These are phyloP conservation scores for Cistogaster globosa DNA, from an alignment of 2,888 invertebrate genomes.

Conservation along the genomic window DNA sequence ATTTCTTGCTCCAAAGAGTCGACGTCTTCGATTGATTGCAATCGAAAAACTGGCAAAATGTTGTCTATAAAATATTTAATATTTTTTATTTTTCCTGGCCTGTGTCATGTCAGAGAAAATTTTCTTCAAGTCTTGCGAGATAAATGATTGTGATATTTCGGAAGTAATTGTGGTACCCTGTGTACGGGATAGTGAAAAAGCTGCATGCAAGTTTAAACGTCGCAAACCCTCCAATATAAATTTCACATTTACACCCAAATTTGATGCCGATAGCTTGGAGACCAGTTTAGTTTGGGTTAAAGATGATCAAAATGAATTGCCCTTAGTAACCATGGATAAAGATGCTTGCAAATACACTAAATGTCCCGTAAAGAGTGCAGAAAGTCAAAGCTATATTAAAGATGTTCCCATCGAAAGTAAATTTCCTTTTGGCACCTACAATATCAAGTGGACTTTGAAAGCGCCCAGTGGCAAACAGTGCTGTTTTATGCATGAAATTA, in stretches of 20 bases:
- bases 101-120: constrained; percentile 75
- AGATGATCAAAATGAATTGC: constrained; percentile 82
- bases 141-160: constrained; percentile 84
- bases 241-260: constrained; percentile 87
- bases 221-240: constrained; percentile 84
- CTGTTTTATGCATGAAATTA: constrained; percentile 86
- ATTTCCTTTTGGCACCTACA: constrained; percentile 86
- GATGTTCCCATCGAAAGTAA: constrained; percentile 84
- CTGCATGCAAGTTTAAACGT: constrained; percentile 85
- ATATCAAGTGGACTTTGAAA: constrained; percentile 87
- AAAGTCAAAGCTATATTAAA: constrained; percentile 83
- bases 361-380: constrained; percentile 85
- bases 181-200: constrained; percentile 83
- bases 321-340: constrained; percentile 84
- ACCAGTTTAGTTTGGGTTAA: constrained; percentile 83
- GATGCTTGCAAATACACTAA: constrained; percentile 84
- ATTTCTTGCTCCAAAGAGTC: constrained; percentile 10
- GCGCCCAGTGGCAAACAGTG: constrained; percentile 84
- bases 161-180: constrained; percentile 87
- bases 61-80: constrained; percentile 59
- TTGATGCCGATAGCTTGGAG: constrained; percentile 79
- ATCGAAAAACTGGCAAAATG: constrained; percentile 30
- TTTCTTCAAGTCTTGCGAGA: constrained; percentile 70
- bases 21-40: constrained; percentile 32
- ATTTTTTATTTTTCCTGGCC: constrained; percentile 69